Conservation (phyloP, 2,888 invertebrate species). For the Leptopilina drosophilae region DNA sequence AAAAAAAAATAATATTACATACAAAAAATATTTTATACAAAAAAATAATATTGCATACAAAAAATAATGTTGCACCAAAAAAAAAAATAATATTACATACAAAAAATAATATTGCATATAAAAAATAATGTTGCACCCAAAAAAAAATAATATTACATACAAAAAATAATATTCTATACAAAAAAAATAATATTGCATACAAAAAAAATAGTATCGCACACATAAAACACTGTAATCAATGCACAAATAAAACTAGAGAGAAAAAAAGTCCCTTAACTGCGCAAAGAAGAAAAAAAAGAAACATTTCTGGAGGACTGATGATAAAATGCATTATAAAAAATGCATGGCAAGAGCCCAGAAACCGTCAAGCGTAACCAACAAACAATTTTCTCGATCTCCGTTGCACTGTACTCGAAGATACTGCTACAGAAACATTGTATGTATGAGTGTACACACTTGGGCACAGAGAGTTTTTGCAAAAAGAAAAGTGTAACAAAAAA, state of each 20-base stretch:
- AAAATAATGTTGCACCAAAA: too few species aligned
- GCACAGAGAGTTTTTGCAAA: background rate
- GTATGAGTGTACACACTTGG: background rate
- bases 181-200: too few species aligned
- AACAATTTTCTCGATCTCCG: constrained; percentile 24
- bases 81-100: too few species aligned
- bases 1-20: too few species aligned
- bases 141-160: too few species aligned
- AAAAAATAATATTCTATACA: too few species aligned
- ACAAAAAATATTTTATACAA: too few species aligned
- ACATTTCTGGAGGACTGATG: background rate
- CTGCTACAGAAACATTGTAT: constrained; percentile 5
- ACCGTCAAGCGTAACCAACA: constrained; percentile 22
- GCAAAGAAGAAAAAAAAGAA: too few species aligned
- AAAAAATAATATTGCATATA: too few species aligned
- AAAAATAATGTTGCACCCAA: too few species aligned
- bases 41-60: too few species aligned
- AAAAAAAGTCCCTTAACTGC: background rate
- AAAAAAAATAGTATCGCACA: too few species aligned
- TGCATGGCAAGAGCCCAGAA: background rate
- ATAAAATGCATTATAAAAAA: constrained; percentile 4
- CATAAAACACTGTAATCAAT: background rate
- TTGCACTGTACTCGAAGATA: constrained; percentile 4
- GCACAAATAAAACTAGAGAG: background rate
- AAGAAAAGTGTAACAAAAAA: background rate